Evolutionary conservation across 2,888 invertebrate genomes (phyloP), one percentile per base, ranked within the genome.

Genomic region (Antheraea assamensis): DNA sequence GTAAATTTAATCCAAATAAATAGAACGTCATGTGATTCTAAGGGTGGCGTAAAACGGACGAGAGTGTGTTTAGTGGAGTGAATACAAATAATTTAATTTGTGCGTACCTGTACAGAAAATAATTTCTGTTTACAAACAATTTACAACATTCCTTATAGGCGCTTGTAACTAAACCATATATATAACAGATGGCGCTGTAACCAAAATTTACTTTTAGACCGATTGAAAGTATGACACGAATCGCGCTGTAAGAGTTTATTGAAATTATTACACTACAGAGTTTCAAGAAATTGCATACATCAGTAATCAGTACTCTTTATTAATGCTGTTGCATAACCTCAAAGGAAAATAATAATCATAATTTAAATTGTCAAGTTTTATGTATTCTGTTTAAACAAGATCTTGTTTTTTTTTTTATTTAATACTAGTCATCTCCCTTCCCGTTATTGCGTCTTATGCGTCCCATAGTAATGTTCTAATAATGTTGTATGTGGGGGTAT

Each of bases 61-160:
- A 81, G 78, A 79, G 68, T 66, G 77, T 80, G 80, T n/a, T 68
- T 68, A 68, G 35, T 80, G 81, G 84, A 86, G 85, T 87, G 88
- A 86, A 85, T 85, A 85, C 87, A 88, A 87, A 89, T 88, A 88
- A 87, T 88, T 87, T 81, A 88, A 86, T 86, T 80, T 80, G 35
- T 73, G 72, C 75, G 42, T 70, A 73, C 75, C n/a, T n/a, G 68
- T 76, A 79, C 76, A 76, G 75, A 76, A 72, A 77, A 77, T 75
- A 74, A 76, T 75, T 76, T 76, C 70, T 73, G 73, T 73, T 70
- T 73, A 55, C 47, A 47, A 70, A 68, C 52, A 47, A 27, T 72
- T 72, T 74, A 47, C 21, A 70, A n/a, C 55, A 58, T 58, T 58
- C 10, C 3, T 3, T 3, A 58, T 24, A 21, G 0, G 2, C 19